phyloP scores from a whole-genome alignment of 2,888 invertebrate genomes.

The Chorisops tibialis region DNA sequence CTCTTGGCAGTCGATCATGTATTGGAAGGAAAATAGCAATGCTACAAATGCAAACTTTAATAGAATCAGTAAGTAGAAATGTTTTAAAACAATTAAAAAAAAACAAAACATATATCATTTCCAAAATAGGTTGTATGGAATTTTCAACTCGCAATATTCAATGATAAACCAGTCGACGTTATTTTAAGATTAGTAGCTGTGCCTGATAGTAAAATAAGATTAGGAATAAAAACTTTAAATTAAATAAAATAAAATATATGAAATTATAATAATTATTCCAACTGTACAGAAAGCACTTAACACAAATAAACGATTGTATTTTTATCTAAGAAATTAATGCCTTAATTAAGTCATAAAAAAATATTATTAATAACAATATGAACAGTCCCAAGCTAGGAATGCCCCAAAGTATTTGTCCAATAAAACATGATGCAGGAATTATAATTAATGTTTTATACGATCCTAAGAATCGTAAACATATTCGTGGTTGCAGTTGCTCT shows the following conservation, averaged over 20 bases:
- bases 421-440: slow-evolving; percentile 38
- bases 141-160: slow-evolving; percentile 56
- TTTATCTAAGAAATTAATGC: slow-evolving; percentile 41
- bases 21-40: slow-evolving; percentile 79
- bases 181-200: slow-evolving; percentile 61
- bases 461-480: slow-evolving; percentile 46
- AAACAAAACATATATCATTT: slow-evolving; percentile 6
- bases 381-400: slow-evolving; percentile 42
- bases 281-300: slow-evolving; percentile 3
- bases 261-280: slow-evolving; percentile 12
- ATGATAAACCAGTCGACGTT: slow-evolving; percentile 56
- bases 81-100: too few relatives aligned
- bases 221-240: slow-evolving; percentile 21
- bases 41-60: slow-evolving; percentile 65
- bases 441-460: slow-evolving; percentile 41
- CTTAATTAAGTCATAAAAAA: slow-evolving; percentile 42
- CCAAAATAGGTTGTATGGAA: slow-evolving; percentile 51
- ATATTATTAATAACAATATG: slow-evolving; percentile 37
- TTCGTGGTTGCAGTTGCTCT: slow-evolving; percentile 44
- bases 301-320: not conserved
- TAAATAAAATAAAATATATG: slow-evolving; percentile 4
- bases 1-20: slow-evolving; percentile 77
- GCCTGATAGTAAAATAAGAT: slow-evolving; percentile 46
- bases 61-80: slow-evolving; percentile 58
- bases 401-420: slow-evolving; percentile 43